Evolutionary conservation across 2,113 vertebrate genomes (phyloP).

Genomic region (Chrysochloris asiatica): DNA sequence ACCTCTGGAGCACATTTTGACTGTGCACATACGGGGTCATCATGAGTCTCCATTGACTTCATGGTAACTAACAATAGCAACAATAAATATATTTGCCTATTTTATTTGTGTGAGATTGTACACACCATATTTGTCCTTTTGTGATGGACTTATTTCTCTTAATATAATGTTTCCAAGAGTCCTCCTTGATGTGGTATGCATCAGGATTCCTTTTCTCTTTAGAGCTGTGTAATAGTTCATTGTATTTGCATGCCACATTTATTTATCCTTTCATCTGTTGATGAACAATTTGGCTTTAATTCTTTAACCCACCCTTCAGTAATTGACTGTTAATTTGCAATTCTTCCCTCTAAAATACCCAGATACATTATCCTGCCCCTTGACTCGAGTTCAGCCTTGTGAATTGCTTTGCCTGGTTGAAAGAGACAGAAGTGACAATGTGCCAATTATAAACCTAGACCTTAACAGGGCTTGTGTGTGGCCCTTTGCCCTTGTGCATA

Average conservation of each 20-base stretch:
- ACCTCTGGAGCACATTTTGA: not conserved
- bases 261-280: not conserved
- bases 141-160: not conserved
- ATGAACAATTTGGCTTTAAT: not conserved
- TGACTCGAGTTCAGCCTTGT: not conserved
- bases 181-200: not conserved
- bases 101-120: not conserved
- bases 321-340: not conserved
- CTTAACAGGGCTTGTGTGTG: not conserved
- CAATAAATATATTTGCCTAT: not conserved
- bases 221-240: not conserved
- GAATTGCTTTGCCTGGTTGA: not conserved
- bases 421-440: not conserved
- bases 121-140: no score
- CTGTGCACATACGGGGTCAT: not conserved
- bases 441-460: not conserved
- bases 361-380: not conserved
- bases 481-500: not conserved
- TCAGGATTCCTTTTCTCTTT: not conserved
- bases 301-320: not conserved
- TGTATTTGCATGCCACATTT: not conserved
- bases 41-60: not conserved
- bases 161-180: not conserved
- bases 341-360: not conserved
- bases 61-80: not conserved